These are phyloP conservation scores for Rotaria macrura DNA, from an alignment of 2,888 invertebrate genomes.

Conservation along the genomic window DNA sequence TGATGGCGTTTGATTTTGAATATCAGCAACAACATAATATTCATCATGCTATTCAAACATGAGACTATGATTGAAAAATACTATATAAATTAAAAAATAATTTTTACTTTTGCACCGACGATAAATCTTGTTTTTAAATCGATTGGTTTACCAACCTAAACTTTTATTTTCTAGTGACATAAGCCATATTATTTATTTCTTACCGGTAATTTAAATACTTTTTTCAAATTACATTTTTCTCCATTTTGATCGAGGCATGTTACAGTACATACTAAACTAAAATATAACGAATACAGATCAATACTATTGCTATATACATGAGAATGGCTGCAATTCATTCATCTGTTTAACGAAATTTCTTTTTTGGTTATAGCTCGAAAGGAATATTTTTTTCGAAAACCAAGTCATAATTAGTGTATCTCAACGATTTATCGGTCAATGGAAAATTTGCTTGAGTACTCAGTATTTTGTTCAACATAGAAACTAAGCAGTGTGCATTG, in stretches of 20 bases:
- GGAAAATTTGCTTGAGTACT: too few species aligned
- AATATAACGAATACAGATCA: constrained; percentile 35
- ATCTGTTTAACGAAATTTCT: too few species aligned
- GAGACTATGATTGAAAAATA: background rate
- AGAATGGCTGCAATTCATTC: too few species aligned
- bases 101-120: background rate
- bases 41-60: constrained; percentile 56
- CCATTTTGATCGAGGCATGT: constrained; percentile 66
- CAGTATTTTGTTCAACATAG: too few species aligned
- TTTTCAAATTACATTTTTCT: constrained; percentile 65
- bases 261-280: constrained; percentile 84
- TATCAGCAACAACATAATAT: constrained; percentile 64
- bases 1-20: constrained; percentile 82
- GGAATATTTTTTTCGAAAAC: too few species aligned
- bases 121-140: background rate
- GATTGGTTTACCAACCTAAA: background rate
- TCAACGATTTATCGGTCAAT: too few species aligned
- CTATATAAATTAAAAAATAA: background rate
- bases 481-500: too few species aligned
- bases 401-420: too few species aligned
- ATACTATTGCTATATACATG: too few species aligned
- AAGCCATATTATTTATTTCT: background rate
- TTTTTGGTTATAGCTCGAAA: too few species aligned
- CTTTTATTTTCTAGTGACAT: background rate
- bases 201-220: constrained; percentile 81